phyloP scores from a whole-genome alignment of 2,797 vertebrate genomes.

The Pteropus rufus region DNA sequence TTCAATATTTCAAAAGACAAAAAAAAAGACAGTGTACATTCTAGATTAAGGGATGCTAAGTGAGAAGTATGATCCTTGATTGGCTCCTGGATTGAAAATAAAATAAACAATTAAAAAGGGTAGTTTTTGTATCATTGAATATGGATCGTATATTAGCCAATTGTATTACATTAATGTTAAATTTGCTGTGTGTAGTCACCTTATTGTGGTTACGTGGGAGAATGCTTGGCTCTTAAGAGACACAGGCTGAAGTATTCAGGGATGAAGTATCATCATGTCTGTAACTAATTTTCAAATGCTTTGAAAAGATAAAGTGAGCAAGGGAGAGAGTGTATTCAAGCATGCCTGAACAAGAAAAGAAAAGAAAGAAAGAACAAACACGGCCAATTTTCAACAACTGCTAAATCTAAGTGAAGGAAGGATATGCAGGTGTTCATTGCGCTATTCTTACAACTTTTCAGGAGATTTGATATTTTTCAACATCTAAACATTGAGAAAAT shows the following conservation, averaged over 20 bases:
- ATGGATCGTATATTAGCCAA: background rate
- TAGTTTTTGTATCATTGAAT: background rate
- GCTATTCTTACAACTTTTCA: background rate
- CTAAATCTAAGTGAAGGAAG: background rate
- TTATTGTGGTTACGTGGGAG: background rate
- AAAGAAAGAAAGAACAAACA: background rate
- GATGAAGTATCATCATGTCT: background rate
- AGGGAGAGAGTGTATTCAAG: background rate
- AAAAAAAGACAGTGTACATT: background rate
- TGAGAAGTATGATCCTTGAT: background rate
- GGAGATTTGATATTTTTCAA: background rate
- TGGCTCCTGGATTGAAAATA: background rate
- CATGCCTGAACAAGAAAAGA: background rate
- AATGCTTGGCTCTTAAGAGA: background rate
- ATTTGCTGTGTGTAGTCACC: background rate
- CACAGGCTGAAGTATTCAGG: background rate
- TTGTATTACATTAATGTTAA: background rate
- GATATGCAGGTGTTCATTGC: background rate
- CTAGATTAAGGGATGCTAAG: background rate
- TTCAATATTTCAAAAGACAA: background rate
- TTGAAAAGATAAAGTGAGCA: background rate
- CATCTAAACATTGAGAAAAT: background rate
- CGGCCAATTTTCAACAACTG: background rate
- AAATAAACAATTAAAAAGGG: background rate
- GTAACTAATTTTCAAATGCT: background rate